phyloP scores from a whole-genome alignment of 2,888 invertebrate genomes.

The Geotrupes spiniger region DNA sequence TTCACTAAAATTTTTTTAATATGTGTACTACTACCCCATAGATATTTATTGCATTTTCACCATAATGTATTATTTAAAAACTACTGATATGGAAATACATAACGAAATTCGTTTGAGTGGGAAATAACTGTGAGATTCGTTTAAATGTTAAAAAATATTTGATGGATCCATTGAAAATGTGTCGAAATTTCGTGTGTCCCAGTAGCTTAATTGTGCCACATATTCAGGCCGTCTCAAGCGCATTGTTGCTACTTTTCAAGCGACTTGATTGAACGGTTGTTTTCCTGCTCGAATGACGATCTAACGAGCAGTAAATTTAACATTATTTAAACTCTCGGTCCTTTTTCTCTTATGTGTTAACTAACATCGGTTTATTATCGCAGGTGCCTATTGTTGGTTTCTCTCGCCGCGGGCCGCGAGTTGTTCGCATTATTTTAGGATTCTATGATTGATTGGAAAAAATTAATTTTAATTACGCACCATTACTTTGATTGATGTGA shows the following conservation, averaged over 20 bases:
- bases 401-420: constrained; percentile 9
- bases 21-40: too few relatives aligned
- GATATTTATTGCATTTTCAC: too few relatives aligned
- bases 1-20: too few relatives aligned
- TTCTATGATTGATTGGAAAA: constrained; percentile 16
- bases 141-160: too few relatives aligned
- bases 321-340: constrained; percentile 13
- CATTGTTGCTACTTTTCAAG: constrained; percentile 9
- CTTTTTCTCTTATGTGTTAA: constrained; percentile 7
- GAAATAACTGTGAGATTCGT: too few relatives aligned
- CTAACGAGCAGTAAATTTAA: constrained; percentile 15
- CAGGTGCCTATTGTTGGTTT: constrained; percentile 14
- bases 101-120: too few relatives aligned
- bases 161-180: too few relatives aligned
- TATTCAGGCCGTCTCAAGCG: constrained; percentile 4
- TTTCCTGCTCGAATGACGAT: constrained; percentile 13
- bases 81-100: too few relatives aligned
- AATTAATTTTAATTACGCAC: constrained; percentile 16
- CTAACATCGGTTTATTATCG: constrained; percentile 9
- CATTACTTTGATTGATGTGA: constrained; percentile 18
- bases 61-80: too few relatives aligned
- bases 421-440: constrained; percentile 15
- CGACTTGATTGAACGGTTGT: constrained; percentile 15
- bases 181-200: neutral
- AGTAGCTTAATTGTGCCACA: constrained; percentile 9